A percentile compares a stretch with the other conserved stretches of the same genome.
These are phyloP conservation scores for Acleris emargana DNA, from an alignment of 2,888 invertebrate genomes.

Conservation along the genomic window DNA sequence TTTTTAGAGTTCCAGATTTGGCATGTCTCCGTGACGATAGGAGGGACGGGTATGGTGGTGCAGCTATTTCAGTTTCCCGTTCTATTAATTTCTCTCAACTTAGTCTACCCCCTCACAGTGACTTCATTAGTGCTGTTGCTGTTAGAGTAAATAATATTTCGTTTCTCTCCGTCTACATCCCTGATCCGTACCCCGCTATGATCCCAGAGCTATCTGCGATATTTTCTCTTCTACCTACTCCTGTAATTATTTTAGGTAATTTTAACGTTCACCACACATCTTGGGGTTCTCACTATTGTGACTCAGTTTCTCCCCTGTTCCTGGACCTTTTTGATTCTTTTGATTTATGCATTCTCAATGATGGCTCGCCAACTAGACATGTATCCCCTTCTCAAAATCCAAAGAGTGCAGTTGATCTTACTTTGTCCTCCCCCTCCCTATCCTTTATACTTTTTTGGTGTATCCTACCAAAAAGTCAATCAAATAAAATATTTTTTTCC, in stretches of 20 bases:
- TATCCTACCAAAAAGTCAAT: no score
- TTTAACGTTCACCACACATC: background rate
- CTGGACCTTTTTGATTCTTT: background rate
- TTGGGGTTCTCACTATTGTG: background rate
- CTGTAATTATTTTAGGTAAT: background rate
- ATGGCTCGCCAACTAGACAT: background rate
- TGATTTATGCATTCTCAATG: background rate
- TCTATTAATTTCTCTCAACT: background rate
- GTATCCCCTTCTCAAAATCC: slow-evolving; percentile 2
- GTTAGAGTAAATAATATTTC: slow-evolving; percentile 21
- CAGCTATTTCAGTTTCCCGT: background rate
- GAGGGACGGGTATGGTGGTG: background rate
- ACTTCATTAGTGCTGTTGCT: slow-evolving; percentile 1
- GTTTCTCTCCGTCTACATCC: slow-evolving; percentile 20
- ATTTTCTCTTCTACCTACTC: background rate
- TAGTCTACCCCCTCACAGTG: background rate
- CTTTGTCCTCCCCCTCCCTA: background rate
- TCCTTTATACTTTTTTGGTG: background rate
- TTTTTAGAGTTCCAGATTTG: slow-evolving; percentile 8
- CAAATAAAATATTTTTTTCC: no score
- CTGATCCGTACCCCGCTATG: slow-evolving; percentile 6
- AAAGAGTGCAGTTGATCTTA: background rate
- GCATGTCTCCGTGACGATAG: slow-evolving; percentile 6
- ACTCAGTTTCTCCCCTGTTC: background rate
- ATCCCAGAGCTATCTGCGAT: background rate